Evolutionary conservation across 2,113 vertebrate species (phyloP).

Genomic region (Bujurquina vittata): DNA sequence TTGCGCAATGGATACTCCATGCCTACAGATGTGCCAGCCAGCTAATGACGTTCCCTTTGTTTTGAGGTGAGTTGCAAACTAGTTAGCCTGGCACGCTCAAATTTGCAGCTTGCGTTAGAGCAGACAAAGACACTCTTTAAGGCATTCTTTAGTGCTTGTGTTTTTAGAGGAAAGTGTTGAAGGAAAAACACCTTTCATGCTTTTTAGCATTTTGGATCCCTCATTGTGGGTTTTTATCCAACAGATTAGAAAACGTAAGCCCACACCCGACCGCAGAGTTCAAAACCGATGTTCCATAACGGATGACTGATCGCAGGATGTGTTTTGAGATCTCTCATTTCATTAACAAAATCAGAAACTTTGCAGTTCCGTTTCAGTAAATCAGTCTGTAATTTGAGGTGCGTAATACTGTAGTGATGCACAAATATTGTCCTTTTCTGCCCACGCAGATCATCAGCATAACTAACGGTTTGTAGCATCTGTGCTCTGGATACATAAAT

Average conservation of each 20-base stretch:
- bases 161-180: background rate
- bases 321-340: slow-evolving; percentile 3
- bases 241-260: background rate
- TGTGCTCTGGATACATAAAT: slow-evolving; percentile 23
- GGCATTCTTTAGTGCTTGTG: background rate
- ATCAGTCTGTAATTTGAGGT: background rate
- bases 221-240: background rate
- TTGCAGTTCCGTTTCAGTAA: background rate
- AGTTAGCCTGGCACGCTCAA: background rate
- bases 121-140: background rate
- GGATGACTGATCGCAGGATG: background rate
- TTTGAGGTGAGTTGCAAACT: background rate
- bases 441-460: background rate
- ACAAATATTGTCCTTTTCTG: background rate
- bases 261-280: background rate
- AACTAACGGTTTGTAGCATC: slow-evolving; percentile 23
- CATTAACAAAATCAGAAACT: background rate
- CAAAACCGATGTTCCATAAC: background rate
- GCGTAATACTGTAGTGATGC: slow-evolving; percentile 5
- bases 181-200: background rate
- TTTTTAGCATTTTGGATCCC: background rate
- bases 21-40: background rate
- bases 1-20: background rate
- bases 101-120: background rate
- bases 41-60: background rate